Evolutionary conservation across 2,113 vertebrate genomes (phyloP).

Genomic region (Oophaga pumilio): DNA sequence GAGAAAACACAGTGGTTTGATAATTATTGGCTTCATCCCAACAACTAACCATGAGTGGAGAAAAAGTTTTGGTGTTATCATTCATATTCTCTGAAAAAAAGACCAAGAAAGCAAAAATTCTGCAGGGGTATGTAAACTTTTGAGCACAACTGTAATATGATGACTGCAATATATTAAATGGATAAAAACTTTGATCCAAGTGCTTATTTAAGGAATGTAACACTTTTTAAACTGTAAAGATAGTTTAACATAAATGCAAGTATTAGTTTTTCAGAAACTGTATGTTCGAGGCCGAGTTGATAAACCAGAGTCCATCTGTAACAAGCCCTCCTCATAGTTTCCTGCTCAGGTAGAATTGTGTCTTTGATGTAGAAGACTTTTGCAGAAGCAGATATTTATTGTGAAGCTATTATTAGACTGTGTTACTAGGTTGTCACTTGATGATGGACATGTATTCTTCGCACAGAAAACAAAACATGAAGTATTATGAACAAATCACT

Average conservation of each 20-base stretch:
- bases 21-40: too few species aligned
- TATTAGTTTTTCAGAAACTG: background rate
- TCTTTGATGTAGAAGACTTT: background rate
- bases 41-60: too few species aligned
- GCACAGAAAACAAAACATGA: background rate
- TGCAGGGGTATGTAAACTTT: too few species aligned
- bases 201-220: too few species aligned
- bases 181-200: too few species aligned
- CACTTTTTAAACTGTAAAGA: background rate
- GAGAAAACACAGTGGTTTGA: too few species aligned
- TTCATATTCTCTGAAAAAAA: too few species aligned
- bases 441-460: slow-evolving; percentile 10
- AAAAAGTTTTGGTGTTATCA: too few species aligned
- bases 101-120: too few species aligned
- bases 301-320: background rate
- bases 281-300: background rate
- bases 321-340: background rate
- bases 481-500: background rate
- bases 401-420: slow-evolving; percentile 19
- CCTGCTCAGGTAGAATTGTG: background rate
- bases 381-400: background rate
- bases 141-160: too few species aligned
- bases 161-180: too few species aligned
- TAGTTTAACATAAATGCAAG: background rate
- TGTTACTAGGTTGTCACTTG: slow-evolving; percentile 19